Evolutionary conservation across 2,113 vertebrate species (phyloP), one percentile per base, ranked within the genome.

Genomic region (Athene noctua): DNA sequence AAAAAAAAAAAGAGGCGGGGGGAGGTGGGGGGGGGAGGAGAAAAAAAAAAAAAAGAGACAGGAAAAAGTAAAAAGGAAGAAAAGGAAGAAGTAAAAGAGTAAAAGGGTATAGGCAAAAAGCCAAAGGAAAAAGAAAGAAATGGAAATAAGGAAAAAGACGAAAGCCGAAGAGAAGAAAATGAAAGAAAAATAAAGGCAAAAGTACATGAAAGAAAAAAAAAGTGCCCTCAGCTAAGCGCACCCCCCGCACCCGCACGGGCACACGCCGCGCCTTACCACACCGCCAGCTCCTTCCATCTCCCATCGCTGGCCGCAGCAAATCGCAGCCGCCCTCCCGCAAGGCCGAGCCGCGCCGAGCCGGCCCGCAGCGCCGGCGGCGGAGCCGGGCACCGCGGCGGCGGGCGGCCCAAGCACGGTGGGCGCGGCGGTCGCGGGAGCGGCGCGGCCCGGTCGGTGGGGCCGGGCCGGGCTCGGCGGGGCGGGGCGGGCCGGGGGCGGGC

Each of bases 221-320:
- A 78, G 90, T 23, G 44, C 19, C 63, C 18, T 26, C 17, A 30
- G 26, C 57, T 17, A 61, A n/a, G 75, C 34, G 59, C 59, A 19
- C n/a, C 18, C 61, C 59, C 82, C 55, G 61, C 72, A 29, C 42
- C 75, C 55, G 23, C 75, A 13, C 52, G 21, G 79, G 75, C 46
- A 59, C 62, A 49, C 58, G 27, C 49, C 61, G 44, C 44, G 55
- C 81, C 94, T 95, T 95, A 95, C 94, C 94, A 80, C 91, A 67
- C 84, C 63, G 70, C 84, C 84, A 42, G 46, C 52, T 72, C 84
- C 84, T 44, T 90, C 94, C 94, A 95, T 95, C 94, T 90, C 79
- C 91, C 94, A 90, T 93, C 67, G 82, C 91, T 86, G 66, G 65
- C 59, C 74, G 46, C 68, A 42, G 79, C 32, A 54, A 78, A 46